phyloP scores from a whole-genome alignment of 2,888 invertebrate genomes.

The Nemotelus pantherinus region DNA sequence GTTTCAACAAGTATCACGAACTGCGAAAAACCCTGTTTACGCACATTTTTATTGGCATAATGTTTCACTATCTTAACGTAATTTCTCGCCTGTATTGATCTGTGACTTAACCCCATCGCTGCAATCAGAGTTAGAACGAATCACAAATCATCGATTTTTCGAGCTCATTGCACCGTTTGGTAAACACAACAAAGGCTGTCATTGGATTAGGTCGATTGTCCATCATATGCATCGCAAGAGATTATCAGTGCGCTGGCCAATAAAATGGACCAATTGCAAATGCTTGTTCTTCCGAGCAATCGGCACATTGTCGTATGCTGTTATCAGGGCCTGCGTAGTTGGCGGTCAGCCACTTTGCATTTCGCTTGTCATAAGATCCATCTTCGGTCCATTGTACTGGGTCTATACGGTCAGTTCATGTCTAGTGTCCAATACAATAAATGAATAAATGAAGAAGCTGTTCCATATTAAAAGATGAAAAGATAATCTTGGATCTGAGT shows the following conservation, averaged over 20 bases:
- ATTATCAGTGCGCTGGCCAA: slow-evolving; percentile 12
- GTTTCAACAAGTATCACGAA: too few species aligned
- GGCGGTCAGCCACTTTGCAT: slow-evolving; percentile 14
- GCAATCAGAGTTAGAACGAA: slow-evolving; percentile 19
- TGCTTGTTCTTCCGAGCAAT: slow-evolving; percentile 4
- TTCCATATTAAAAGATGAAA: slow-evolving; percentile 40
- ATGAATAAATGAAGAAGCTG: slow-evolving; percentile 39
- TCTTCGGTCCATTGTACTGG: not conserved
- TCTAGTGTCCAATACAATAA: slow-evolving; percentile 37
- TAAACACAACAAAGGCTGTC: slow-evolving; percentile 23
- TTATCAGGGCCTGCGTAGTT: slow-evolving; percentile 25
- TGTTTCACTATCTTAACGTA: slow-evolving; percentile 27
- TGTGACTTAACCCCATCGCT: slow-evolving; percentile 24
- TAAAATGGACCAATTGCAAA: slow-evolving; percentile 16
- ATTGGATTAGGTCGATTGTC: slow-evolving; percentile 32
- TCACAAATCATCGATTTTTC: slow-evolving; percentile 25
- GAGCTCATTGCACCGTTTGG: not conserved
- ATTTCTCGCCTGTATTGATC: slow-evolving; percentile 22
- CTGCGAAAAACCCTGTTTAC: not conserved
- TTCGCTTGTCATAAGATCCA: not conserved
- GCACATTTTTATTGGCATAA: not conserved
- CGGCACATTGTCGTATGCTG: not conserved
- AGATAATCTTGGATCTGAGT: slow-evolving; percentile 32
- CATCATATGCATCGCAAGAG: slow-evolving; percentile 7
- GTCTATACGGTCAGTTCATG: not conserved